phyloP scores from a whole-genome alignment of 2,797 vertebrate species.

The Oceanodroma leucorhoa region DNA sequence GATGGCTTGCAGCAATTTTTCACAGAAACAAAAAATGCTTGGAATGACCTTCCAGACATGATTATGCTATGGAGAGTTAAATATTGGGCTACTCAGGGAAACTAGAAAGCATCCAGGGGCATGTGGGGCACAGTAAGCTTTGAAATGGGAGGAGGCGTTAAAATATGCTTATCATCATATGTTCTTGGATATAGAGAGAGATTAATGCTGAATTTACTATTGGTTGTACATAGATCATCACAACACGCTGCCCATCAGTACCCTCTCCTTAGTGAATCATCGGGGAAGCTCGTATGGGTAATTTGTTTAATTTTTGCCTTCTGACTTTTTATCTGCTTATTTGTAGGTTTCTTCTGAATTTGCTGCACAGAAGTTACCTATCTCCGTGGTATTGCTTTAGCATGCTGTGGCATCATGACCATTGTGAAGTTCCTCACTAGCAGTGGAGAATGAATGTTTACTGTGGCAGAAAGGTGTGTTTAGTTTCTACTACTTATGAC shows the following conservation, averaged over 20 bases:
- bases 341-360: neutral
- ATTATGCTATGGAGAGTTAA: constrained; percentile 6
- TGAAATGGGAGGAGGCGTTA: neutral
- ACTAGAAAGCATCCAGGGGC: neutral
- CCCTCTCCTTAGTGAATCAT: neutral
- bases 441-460: neutral
- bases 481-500: neutral
- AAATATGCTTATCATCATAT: neutral
- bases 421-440: neutral
- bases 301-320: neutral
- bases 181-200: neutral
- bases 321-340: neutral
- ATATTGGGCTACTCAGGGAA: neutral
- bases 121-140: neutral
- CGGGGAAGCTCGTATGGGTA: neutral
- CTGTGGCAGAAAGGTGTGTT: neutral
- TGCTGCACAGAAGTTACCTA: neutral
- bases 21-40: constrained; percentile 21
- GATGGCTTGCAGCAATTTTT: constrained; percentile 42
- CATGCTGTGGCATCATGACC: neutral
- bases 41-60: constrained; percentile 9
- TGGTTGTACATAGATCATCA: neutral
- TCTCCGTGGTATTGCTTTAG: neutral
- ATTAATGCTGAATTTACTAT: neutral
- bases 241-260: neutral